phyloP scores from a whole-genome alignment of 2,888 invertebrate species.

The Rhingia rostrata region DNA sequence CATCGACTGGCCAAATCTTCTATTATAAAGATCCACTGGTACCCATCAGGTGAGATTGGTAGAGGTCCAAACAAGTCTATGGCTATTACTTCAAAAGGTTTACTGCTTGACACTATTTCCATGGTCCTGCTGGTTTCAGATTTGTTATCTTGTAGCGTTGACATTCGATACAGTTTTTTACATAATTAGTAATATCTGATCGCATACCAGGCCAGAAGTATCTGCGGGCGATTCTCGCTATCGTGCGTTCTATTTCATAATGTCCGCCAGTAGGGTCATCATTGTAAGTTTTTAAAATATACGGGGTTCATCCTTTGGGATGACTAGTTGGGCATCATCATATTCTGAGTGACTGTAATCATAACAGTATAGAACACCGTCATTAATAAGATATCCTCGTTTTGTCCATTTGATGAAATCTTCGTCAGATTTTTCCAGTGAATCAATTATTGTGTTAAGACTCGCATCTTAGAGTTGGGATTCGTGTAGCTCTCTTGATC shows the following conservation, averaged over 20 bases:
- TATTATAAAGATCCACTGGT: too few relatives aligned
- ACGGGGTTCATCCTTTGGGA: conserved; percentile 35
- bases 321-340: conserved; percentile 50
- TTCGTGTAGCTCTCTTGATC: background rate
- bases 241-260: conserved; percentile 63
- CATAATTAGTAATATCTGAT: conserved; percentile 11
- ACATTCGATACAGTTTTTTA: conserved; percentile 42
- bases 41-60: too few relatives aligned
- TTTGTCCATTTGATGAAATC: conserved; percentile 5
- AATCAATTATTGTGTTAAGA: conserved; percentile 6
- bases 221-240: conserved; percentile 43
- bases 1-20: too few relatives aligned
- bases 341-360: conserved; percentile 33
- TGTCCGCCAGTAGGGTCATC: conserved; percentile 70
- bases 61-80: too few relatives aligned
- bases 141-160: too few relatives aligned
- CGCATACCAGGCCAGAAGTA: conserved; percentile 71
- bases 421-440: too few relatives aligned
- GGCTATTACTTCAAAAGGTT: too few relatives aligned
- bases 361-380: conserved; percentile 57
- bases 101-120: too few relatives aligned
- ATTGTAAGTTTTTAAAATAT: conserved; percentile 61
- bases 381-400: conserved; percentile 21
- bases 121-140: too few relatives aligned
- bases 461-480: conserved; percentile 4